Evolutionary conservation across 2,113 vertebrate genomes (phyloP), one percentile per base, ranked within the genome.

Genomic region (Petrocephalus microphthalmus): DNA sequence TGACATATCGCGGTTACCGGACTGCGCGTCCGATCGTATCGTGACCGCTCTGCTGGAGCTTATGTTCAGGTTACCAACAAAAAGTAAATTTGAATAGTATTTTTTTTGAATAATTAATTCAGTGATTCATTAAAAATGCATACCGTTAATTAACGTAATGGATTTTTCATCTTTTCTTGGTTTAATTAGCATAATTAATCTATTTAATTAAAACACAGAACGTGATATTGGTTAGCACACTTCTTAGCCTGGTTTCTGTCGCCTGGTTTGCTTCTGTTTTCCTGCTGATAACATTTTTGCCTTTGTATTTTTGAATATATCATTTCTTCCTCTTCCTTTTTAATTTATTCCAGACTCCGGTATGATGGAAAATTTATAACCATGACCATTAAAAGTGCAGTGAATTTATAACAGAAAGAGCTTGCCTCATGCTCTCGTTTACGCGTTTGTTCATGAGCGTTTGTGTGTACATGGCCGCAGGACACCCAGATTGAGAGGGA

Each of bases 401-500:
- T 29, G 64, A 33, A 71, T 33, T 71, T 33, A 33, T 71, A 71
- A 71, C 67, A 37, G 67, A 78, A 78, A 42, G 33, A 6, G 15
- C 33, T 17, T 0, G 84, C 52, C 0, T 37, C 2, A 15, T 2
- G 15, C 54, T n/a, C 20, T 86, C 60, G 33, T 37, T 33, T 42
- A 37, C 20, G 19, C 81, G 60, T 90, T 42, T 90, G 13, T 88
- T 33, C 45, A 10, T 22, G 52, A 45, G 60, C 25, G 56, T 82
- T 85, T 29, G 22, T 85, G 54, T 52, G 49, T 8, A 85, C 3
- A 52, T 54, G 54, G 90, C 0, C 90, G 88, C 88, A 99, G 98
- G 98, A 99, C 67, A 95, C 96, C 5, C 97, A 98, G 88, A 98
- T 99, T 53, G 98, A 97, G 90, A 94, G 94, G 82, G 98, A 99